Evolutionary conservation across 2,797 vertebrate species (phyloP).

Genomic region (Peromyscus aztecus): DNA sequence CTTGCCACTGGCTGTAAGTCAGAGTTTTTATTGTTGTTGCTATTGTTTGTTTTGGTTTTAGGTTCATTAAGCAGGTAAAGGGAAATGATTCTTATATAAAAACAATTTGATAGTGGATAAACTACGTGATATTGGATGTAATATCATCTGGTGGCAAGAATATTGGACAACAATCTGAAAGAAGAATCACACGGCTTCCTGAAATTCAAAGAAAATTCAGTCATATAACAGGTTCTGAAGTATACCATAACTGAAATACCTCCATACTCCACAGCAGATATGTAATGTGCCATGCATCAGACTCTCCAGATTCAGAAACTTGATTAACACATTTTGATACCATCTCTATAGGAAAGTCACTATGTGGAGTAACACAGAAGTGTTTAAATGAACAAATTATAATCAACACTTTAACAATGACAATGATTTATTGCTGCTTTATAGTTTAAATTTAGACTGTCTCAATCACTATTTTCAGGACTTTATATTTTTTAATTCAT

Average conservation of each 20-base stretch:
- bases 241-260: background rate
- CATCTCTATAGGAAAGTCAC: background rate
- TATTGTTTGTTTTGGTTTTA: slow-evolving; percentile 29
- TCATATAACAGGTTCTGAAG: background rate
- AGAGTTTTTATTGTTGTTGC: background rate
- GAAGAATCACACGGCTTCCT: background rate
- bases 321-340: background rate
- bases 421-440: background rate
- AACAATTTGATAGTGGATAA: background rate
- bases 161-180: background rate
- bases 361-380: background rate
- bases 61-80: slow-evolving; percentile 25
- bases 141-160: background rate
- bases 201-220: slow-evolving; percentile 6
- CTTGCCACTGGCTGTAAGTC: slow-evolving; percentile 7
- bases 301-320: background rate
- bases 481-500: background rate
- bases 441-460: background rate
- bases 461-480: background rate
- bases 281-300: background rate
- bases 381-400: slow-evolving; percentile 3
- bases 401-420: background rate
- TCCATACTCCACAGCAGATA: background rate
- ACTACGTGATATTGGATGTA: slow-evolving; percentile 17
- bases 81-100: background rate